Conservation (phyloP, 2,797 vertebrate genomes). For the Oophaga sylvatica region DNA sequence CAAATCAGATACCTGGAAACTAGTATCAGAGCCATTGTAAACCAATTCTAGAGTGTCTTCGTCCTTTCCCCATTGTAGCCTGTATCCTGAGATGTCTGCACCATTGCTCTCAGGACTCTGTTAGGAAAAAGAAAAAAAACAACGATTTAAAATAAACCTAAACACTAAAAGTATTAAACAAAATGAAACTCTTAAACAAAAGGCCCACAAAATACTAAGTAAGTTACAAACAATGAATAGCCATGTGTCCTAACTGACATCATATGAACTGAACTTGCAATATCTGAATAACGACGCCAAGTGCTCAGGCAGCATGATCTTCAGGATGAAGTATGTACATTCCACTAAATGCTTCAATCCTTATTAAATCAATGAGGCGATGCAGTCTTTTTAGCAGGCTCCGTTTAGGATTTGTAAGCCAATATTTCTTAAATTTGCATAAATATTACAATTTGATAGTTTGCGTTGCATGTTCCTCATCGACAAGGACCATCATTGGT, state of each 20-base stretch:
- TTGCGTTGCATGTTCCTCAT: background rate
- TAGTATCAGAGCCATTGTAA: slow-evolving; percentile 84
- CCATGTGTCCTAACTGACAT: slow-evolving; percentile 24
- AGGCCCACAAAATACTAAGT: background rate
- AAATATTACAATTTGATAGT: background rate
- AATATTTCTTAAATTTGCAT: background rate
- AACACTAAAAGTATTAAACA: background rate
- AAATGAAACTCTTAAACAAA: background rate
- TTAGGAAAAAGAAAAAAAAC: slow-evolving; percentile 65
- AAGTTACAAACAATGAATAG: background rate
- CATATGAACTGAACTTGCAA: slow-evolving; percentile 31
- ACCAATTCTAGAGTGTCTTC: slow-evolving; percentile 85
- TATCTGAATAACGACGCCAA: slow-evolving; percentile 30
- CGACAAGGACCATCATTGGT: background rate
- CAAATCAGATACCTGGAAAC: slow-evolving; percentile 87
- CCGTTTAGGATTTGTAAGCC: background rate
- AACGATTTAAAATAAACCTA: background rate
- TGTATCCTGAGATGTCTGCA: slow-evolving; percentile 92
- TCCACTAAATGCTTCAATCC: background rate
- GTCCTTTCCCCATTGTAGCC: slow-evolving; percentile 91
- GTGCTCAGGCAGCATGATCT: background rate
- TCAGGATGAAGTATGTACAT: background rate
- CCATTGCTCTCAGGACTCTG: slow-evolving; percentile 92
- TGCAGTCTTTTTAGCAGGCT: background rate
- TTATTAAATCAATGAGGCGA: background rate